Base-by-base conservation (phyloP, 2,888 invertebrate genomes). In the Thecophora atra region DNA sequence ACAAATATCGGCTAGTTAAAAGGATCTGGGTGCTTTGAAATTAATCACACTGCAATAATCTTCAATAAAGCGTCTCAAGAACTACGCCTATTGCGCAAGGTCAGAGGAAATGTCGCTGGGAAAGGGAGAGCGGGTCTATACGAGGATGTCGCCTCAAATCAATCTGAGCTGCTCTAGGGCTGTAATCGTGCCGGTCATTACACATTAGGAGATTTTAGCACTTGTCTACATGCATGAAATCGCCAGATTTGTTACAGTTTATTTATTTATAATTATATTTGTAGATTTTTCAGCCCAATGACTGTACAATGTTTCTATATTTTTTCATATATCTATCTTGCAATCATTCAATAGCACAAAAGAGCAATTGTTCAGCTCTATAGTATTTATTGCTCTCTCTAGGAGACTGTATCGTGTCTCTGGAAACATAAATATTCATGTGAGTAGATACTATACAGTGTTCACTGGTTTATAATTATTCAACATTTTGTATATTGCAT, bases 101-200 rank as follows among this genome's bases (percentile, higher is more conserved):
- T 37, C 37, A 37, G 37, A 37, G 37, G 37, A 37, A 37, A 8
- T 8, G 54, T 6, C 2, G n/a, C 11, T 19, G 8, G 54, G 13
- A n/a, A 2, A 24, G 7, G 54, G n/a, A n/a, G n/a, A n/a, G n/a
- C n/a, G n/a, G n/a, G n/a, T n/a, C n/a, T 21, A 54, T 21, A n/a
- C 7, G 2, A 21, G 54, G 54, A 17, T 47, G 47, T 47, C 3
- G 47, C n/a, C n/a, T 47, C 15, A 5, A 58, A 58, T 58, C 26
- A 58, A 42, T 47, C 24, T 47, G 24, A 64, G 64, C 64, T 64
- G 64, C 64, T 64, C 47, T 47, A 47, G 64, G 64, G 64, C 64
- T 64, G 24, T 64, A 44, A 11, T 44, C 26, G 42, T 63, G 24
- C 13, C 8, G 24, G 58, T 24, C 58, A 28, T n/a, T 4, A 13